Conservation (phyloP, 2,888 invertebrate genomes). For the Tetragnatha montana region DNA sequence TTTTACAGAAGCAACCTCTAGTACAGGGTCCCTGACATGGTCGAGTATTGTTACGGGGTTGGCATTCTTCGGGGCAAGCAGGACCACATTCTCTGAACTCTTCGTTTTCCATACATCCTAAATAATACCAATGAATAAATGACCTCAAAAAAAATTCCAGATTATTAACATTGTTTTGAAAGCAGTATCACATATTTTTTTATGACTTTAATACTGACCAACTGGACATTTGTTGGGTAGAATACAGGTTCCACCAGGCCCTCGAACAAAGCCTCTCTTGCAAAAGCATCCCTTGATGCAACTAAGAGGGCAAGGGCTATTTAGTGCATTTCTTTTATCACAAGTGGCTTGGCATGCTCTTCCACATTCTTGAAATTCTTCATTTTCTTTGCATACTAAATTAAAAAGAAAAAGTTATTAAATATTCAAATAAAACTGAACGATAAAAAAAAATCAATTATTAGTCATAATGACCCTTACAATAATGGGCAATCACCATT, state of each 20-base stretch:
- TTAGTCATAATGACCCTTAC: too few species aligned
- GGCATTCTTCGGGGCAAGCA: constrained; percentile 35
- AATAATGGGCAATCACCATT: too few species aligned
- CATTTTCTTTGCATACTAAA: constrained; percentile 23
- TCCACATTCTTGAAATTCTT: constrained; percentile 51
- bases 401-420: neutral
- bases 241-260: constrained; percentile 44
- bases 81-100: constrained; percentile 44
- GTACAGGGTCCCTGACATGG: constrained; percentile 22
- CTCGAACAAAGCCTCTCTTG: constrained; percentile 28
- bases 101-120: constrained; percentile 47
- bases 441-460: too few species aligned
- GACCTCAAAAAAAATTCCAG: neutral
- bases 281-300: constrained; percentile 57
- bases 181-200: neutral
- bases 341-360: constrained; percentile 43
- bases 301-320: neutral
- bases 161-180: neutral
- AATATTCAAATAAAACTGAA: neutral
- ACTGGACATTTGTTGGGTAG: constrained; percentile 25
- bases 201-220: constrained; percentile 2
- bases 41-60: neutral
- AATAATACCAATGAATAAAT: neutral
- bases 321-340: neutral
- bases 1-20: constrained; percentile 49